Conservation (phyloP, 2,113 vertebrate species). For the Oncorhynchus mykiss region DNA sequence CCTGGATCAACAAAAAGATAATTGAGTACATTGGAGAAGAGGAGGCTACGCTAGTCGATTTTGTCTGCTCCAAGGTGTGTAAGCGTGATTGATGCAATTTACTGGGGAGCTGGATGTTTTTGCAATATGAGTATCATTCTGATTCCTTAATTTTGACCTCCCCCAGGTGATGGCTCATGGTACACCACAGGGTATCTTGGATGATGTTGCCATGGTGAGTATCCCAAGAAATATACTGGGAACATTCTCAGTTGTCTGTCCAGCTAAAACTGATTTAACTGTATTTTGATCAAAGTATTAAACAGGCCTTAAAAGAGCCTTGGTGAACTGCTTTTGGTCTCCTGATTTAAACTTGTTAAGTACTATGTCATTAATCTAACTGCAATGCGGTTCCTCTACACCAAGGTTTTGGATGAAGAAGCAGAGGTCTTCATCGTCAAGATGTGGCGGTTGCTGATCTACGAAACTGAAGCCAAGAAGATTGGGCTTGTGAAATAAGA, state of each 20-base stretch:
- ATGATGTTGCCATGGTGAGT: slow-evolving; percentile 99
- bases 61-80: slow-evolving; percentile 96
- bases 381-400: neutral
- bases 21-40: slow-evolving; percentile 99
- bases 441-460: slow-evolving; percentile 99
- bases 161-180: slow-evolving; percentile 97
- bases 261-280: too few relatives aligned
- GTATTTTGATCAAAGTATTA: neutral
- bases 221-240: neutral
- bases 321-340: neutral
- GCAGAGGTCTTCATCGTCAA: slow-evolving; percentile 99
- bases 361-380: neutral
- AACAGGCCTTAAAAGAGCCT: too few relatives aligned
- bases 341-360: neutral
- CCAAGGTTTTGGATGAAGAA: slow-evolving; percentile 97
- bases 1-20: slow-evolving; percentile 99
- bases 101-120: neutral
- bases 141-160: neutral
- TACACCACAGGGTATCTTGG: slow-evolving; percentile 94
- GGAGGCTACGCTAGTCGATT: slow-evolving; percentile 95
- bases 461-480: slow-evolving; percentile 99
- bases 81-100: neutral
- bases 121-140: neutral
- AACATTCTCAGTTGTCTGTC: neutral
- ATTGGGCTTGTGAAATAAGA: slow-evolving; percentile 96